Evolutionary conservation across 1,140 invertebrate species (phyloP), one percentile per base, ranked within the genome.

Genomic region (Ctenoplectra terminalis): DNA sequence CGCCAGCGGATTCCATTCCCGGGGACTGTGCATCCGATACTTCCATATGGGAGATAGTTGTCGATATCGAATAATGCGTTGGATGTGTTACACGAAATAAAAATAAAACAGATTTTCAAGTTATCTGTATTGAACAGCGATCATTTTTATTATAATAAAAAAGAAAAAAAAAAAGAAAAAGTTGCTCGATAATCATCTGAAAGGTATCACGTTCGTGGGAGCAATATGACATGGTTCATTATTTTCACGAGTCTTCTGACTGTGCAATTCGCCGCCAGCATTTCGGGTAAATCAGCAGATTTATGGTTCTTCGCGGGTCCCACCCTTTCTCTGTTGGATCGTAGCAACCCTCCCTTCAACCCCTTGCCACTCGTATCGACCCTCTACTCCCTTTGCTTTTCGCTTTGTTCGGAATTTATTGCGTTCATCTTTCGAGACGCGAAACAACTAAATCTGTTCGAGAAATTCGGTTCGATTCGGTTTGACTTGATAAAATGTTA

Each of bases 221-320:
- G 60, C 69, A 73, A 56, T 63, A 88, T 90, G 90, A 88, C 81
- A 78, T 58, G 60, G 63, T 89, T 90, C 52, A 77, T 89, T 83
- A 81, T 91, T 89, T 85, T 90, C 54, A 54, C 66, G 80, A 80
- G 61, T 56, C 63, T 89, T 50, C 52, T 74, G 73, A 70, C 40
- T 15, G 70, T 75, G 56, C 84, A 73, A 80, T 83, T 81, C 80
- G 63, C 78, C 63, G 71, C 50, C 43, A 72, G 70, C 64, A 48
- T 84, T 85, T 69, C 84, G 78, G 90, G 90, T 91, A 92, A 89
- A 89, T 86, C 82, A 72, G 63, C 78, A 88, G 83, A 92, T 92
- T 91, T 92, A 91, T 89, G 80, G 88, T 90, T 85, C 78, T 76
- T 80, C 64, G 58, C 48, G 20, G 87, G 86, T 76, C 54, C 88